Conservation (phyloP, 92 coral and sea anemone genomes). For the Porites lobata region DNA sequence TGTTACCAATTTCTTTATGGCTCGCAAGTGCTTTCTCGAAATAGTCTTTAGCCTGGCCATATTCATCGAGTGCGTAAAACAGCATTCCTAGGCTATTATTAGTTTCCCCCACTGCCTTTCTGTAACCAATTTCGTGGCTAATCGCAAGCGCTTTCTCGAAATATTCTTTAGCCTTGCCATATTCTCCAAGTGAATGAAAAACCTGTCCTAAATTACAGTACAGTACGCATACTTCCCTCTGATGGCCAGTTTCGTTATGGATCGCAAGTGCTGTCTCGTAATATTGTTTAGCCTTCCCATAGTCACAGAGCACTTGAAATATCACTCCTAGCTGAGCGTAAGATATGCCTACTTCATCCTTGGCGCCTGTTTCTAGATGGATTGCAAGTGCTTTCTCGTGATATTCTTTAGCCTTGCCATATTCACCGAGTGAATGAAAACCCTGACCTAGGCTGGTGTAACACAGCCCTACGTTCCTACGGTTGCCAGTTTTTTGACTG, state of each 20-base stretch:
- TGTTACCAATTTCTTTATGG: background rate
- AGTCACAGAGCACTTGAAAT: background rate
- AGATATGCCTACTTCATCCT: background rate
- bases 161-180: background rate
- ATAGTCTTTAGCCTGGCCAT: too few species aligned
- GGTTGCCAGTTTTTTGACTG: background rate
- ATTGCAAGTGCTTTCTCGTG: background rate
- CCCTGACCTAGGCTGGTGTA: background rate
- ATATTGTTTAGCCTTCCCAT: background rate
- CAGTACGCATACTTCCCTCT: background rate
- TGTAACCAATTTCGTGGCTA: background rate
- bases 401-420: background rate
- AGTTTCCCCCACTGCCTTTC: background rate
- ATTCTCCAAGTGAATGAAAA: background rate
- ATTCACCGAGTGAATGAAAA: background rate
- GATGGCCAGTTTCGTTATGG: background rate
- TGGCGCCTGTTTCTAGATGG: background rate
- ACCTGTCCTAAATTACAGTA: background rate
- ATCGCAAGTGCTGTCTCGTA: background rate
- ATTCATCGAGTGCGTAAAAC: background rate
- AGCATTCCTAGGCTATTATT: background rate
- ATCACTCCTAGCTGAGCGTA: background rate
- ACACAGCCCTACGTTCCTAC: background rate
- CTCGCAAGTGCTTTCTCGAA: too few species aligned
- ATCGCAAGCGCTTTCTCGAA: background rate